Evolutionary conservation across 2,888 invertebrate species (phyloP).

Genomic region (Didymodactylos carnosus): DNA sequence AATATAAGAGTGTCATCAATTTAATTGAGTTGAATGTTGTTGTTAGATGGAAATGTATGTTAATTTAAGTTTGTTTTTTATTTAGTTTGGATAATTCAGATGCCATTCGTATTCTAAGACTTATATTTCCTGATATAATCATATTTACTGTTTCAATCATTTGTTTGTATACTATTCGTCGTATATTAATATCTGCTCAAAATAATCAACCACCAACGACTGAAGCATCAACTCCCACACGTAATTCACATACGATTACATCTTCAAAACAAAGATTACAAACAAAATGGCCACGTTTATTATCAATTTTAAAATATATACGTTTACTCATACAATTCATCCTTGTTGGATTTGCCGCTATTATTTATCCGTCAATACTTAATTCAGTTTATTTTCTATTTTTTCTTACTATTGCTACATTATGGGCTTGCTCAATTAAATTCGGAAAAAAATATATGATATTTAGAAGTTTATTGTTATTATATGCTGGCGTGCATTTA

Average conservation of each 20-base stretch:
- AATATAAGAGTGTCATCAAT: not conserved
- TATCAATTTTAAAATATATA: not conserved
- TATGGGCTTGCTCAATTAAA: slow-evolving; percentile 20
- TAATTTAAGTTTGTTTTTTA: not conserved
- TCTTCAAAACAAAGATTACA: not conserved
- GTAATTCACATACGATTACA: not conserved
- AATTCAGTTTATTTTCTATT: slow-evolving; percentile 50
- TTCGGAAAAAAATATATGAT: slow-evolving; percentile 44
- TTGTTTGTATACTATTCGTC: not conserved
- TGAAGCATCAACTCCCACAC: not conserved
- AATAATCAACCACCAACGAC: not conserved
- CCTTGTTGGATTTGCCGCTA: not conserved
- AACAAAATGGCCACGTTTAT: not conserved
- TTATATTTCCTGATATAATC: not conserved
- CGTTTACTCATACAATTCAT: not conserved
- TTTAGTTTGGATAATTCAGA: not conserved
- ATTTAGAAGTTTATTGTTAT: slow-evolving; percentile 25
- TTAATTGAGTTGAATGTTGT: too few species aligned
- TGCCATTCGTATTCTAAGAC: not conserved
- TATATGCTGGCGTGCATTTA: slow-evolving; percentile 57
- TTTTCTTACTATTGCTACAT: slow-evolving; percentile 59
- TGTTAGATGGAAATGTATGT: not conserved
- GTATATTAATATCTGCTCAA: not conserved
- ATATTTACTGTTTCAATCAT: not conserved
- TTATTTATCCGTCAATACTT: not conserved